A percentile compares a stretch with the other conserved stretches of the same genome.
Conservation (phyloP, 2,888 invertebrate species). For the Leucoma salicis region DNA sequence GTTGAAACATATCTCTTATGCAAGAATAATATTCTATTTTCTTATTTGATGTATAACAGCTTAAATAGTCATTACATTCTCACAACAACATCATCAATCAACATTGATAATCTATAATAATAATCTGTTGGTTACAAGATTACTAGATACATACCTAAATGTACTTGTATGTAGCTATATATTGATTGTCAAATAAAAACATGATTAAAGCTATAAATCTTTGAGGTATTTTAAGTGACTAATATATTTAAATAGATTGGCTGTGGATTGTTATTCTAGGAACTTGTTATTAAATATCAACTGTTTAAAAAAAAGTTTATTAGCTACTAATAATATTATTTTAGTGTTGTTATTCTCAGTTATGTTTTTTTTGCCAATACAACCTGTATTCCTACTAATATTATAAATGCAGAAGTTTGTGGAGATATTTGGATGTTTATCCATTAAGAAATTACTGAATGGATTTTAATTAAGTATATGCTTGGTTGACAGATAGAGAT, state of each 20-base stretch:
- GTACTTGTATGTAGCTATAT: not conserved
- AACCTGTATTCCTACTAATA: no score
- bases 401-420: no score
- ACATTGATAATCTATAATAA: not conserved
- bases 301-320: not conserved
- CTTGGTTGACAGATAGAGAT: no score
- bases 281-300: constrained; percentile 1
- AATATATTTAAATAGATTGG: no score
- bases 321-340: not conserved
- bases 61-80: constrained; percentile 2
- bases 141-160: not conserved
- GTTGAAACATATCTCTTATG: not conserved
- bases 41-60: not conserved
- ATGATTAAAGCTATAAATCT: not conserved
- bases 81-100: constrained; percentile 3
- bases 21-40: not conserved
- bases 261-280: constrained; percentile 2
- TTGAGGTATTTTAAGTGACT: no score
- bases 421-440: no score
- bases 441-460: no score
- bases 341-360: no score
- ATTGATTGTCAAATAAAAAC: not conserved
- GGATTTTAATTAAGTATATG: no score
- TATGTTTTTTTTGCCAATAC: no score
- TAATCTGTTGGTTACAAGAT: constrained; percentile 1